These are phyloP conservation scores for Hyperoodon ampullatus DNA, from an alignment of 2,113 vertebrate species.

Conservation along the genomic window DNA sequence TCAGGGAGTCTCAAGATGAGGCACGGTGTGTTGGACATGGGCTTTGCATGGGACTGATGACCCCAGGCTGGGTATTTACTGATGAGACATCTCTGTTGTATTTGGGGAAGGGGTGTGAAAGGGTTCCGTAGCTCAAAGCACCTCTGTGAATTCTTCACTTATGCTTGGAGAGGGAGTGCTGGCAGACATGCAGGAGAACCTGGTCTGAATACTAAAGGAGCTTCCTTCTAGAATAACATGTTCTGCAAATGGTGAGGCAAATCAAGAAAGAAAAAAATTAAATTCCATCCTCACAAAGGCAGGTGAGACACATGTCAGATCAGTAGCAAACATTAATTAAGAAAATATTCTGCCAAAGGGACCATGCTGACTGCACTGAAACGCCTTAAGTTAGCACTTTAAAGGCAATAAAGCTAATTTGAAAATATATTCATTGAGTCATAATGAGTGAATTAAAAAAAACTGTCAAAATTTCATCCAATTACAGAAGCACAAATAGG, in stretches of 20 bases:
- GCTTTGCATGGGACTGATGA: background rate
- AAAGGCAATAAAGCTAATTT: background rate
- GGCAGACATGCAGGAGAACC: background rate
- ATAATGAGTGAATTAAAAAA: constrained; percentile 4
- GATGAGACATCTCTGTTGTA: background rate
- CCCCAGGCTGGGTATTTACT: accelerated
- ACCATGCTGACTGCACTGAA: accelerated
- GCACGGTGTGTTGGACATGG: background rate
- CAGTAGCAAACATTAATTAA: constrained; percentile 2
- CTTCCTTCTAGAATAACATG: background rate
- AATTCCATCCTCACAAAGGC: background rate
- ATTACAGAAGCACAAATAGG: background rate
- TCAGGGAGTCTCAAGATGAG: background rate
- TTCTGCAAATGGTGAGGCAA: background rate
- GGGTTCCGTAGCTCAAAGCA: too few relatives aligned
- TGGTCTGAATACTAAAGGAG: background rate
- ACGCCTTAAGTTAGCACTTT: background rate
- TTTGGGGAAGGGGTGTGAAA: background rate
- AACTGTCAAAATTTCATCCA: constrained; percentile 23
- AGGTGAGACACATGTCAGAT: background rate
- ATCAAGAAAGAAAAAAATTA: background rate
- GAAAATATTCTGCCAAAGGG: background rate
- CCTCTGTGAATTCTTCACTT: background rate
- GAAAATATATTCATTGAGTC: background rate
- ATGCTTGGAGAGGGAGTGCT: background rate